Base-by-base conservation (phyloP, 2,113 vertebrate genomes). In the Phrynocephalus versicolor region DNA sequence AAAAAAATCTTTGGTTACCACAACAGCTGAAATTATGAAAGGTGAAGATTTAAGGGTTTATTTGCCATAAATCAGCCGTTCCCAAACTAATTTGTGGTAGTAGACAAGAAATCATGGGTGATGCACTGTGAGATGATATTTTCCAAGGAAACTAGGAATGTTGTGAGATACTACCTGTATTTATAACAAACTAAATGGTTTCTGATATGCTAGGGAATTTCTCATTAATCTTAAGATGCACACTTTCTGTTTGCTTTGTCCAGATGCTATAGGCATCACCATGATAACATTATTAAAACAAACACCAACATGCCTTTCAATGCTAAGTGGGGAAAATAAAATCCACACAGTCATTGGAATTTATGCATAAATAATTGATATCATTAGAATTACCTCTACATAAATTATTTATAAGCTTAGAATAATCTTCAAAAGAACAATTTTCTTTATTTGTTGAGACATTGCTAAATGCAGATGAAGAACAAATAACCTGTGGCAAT, bases 401-500 rank as follows among this genome's bases (percentile, higher is more conserved):
- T 33, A 39, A 62, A 25, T 51, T 51, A 51, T 5, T 62, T 16
- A 60, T 33, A 51, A 7, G 27, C 35, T 64, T 74, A 45, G 37
- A 62, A 83, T 33, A 51, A 25, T 64, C 71, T 64, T 65, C 57
- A 58, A 62, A 86, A 51, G 25, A 55, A 12, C 9, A 1, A 90
- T 81, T 88, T 82, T 10, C 75, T 79, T 87, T 65, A 76, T 94
- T 90, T 88, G 88, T 87, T 86, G 92, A 84, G 64, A 58, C 65
- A 69, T 58, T 89, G 85, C 74, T 89, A 94, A 94, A 90, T 74
- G 80, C 72, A 76, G 84, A 87, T 88, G 88, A 85, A 88, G 89
- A 94, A 90, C 89, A 90, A 90, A 89, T 73, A 91, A 90, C 83
- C 82, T 89, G 81, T 88, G 88, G 91, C 93, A 94, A 94, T 90